Evolutionary conservation across 1,140 invertebrate species (phyloP), one percentile per base, ranked within the genome.

Genomic region (Penaeus chinensis): DNA sequence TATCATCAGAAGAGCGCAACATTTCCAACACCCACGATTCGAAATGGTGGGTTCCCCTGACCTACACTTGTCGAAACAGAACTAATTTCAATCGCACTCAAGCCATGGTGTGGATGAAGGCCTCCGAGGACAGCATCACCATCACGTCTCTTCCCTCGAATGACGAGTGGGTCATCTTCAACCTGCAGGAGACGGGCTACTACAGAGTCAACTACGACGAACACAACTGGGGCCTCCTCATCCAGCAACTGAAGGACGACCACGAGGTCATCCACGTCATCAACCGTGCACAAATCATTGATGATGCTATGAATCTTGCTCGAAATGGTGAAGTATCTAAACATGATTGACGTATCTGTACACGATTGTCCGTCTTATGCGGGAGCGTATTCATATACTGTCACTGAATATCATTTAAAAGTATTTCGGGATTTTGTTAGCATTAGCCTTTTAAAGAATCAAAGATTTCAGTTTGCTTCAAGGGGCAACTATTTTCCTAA

Each of bases 161-260:
- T 22, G 47, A 85, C 22, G 11, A 84, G 18, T 87, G 85, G 85
- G 54, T 89, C 47, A 69, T 90, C 47, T 90, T 90, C 76, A 90
- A 90, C 47, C 16, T 88, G 11, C 78, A 90, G 63, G 60, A 90
- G 87, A 89, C 84, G 37, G 86, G 94, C 11, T 96, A 95, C 91
- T 96, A 95, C 91, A 92, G 95, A 20, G 95, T 96, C 0, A 96
- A 96, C 91, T 96, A 96, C 90, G 95, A 96, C 85, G 90, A 93
- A 62, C 89, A 91, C 1, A 95, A 95, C 90, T 96, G 96, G 96
- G 90, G 92, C 47, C 90, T 93, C 0, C 91, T 96, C 0, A 94
- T 93, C n/a, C 89, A 93, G 7, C 91, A 92, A 66, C 93, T 94
- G 47, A 92, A 95, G 0, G 93, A 93, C 69, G 83, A 90, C n/a